Base-by-base conservation (phyloP, 2,113 vertebrate species). In the Dermatemys mawii region DNA sequence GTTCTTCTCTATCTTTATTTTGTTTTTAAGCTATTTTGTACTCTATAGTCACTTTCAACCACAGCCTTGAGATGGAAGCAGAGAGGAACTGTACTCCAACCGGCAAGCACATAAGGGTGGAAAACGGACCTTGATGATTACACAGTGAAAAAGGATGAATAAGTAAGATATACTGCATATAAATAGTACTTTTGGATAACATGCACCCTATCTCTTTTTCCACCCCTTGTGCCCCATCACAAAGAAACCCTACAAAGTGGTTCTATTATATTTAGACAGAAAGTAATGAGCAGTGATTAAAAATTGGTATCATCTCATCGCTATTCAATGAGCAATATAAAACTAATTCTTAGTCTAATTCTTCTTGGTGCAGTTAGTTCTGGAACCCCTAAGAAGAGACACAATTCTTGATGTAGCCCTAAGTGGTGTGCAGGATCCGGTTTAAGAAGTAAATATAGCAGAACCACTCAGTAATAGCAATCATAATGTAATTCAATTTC, bases 11-110 rank as follows among this genome's bases (percentile, higher is more conserved):
- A 50, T 88, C 83, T 50, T 51, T 88, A 90, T 90, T 94, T 83
- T 88, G 53, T 54, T 97, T 86, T 87, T n/a, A 84, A 90, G 60
- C 78, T 88, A 76, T 22, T 79, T 93, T 95, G 75, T 81, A 26
- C 67, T 95, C 90, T 92, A 67, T 87, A 73, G 57, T 51, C 88
- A 81, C 14, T 92, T 93, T 90, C 92, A 95, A 29, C 29, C 89
- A 86, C 41, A 78, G 32, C 53, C 54, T 75, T 67, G 79, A 91
- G 86, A 24, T 75, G 53, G 91, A 75, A 54, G 32, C 63, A 95
- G 48, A 92, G 89, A 95, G 41, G 16, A 91, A 3, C 22, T 83
- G 55, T 67, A 32, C 83, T 75, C 78, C 84, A 85, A 13, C 3
- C 70, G 24, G 11, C 13, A 76, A 29, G 26, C 26, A 76, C 24